Conservation (phyloP, 2,888 invertebrate genomes). For the Athetis lepigone region DNA sequence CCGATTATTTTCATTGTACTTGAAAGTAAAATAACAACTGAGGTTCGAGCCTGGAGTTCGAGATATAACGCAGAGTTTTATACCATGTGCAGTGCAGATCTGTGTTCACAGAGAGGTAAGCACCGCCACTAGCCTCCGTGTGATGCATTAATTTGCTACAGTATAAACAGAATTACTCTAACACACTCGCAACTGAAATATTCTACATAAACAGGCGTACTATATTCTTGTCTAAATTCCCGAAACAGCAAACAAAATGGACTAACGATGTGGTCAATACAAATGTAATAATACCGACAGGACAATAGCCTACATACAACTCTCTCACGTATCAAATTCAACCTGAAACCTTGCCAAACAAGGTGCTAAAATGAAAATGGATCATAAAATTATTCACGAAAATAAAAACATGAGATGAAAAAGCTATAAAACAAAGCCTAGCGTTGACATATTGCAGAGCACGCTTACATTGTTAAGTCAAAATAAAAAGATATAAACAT, state of each 20-base stretch:
- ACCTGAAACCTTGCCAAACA: constrained; percentile 29
- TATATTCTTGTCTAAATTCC: constrained; percentile 1
- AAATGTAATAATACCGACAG: constrained; percentile 1
- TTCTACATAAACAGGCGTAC: constrained; percentile 16
- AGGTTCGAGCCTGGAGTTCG: neutral
- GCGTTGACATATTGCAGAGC: constrained; percentile 71
- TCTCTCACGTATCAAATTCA: constrained; percentile 11
- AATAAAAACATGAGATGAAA: constrained; percentile 68
- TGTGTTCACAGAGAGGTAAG: constrained; percentile 34
- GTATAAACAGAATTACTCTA: constrained; percentile 36
- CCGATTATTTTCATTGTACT: constrained; percentile 8
- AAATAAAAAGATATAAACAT: constrained; percentile 71
- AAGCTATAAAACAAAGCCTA: constrained; percentile 68
- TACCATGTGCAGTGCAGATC: constrained; percentile 37
- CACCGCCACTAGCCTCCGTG: constrained; percentile 18
- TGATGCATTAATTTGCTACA: constrained; percentile 36
- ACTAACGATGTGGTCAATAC: neutral
- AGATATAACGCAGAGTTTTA: constrained; percentile 15
- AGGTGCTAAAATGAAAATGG: constrained; percentile 58
- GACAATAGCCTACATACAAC: constrained; percentile 11
- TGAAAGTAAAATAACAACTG: neutral
- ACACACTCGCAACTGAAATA: constrained; percentile 8
- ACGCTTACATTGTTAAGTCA: constrained; percentile 69
- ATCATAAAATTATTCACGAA: constrained; percentile 71
- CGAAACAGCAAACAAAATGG: constrained; percentile 9